Conservation (phyloP, 2,113 vertebrate genomes). For the Spea multiplicata region DNA sequence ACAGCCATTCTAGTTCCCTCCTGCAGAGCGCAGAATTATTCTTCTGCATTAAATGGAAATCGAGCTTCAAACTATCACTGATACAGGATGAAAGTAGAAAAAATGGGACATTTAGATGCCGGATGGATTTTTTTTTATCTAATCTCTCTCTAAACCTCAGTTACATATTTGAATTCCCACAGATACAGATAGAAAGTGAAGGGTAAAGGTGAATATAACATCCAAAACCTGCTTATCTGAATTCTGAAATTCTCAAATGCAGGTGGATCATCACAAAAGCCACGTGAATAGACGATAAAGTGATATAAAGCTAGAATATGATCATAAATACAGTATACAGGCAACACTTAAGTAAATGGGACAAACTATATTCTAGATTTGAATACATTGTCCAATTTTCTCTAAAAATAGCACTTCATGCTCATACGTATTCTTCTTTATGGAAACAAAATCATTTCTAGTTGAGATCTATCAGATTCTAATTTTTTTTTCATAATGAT, state of each 20-base stretch:
- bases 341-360: too few relatives aligned
- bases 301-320: too few relatives aligned
- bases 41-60: conserved; percentile 45
- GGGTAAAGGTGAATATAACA: neutral
- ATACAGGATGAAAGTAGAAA: conserved; percentile 33
- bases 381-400: too few relatives aligned
- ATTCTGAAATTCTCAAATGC: neutral
- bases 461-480: too few relatives aligned
- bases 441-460: too few relatives aligned
- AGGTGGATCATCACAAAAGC: too few relatives aligned
- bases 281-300: too few relatives aligned
- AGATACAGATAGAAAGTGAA: conserved; percentile 4
- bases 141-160: conserved; percentile 16
- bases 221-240: conserved; percentile 12
- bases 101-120: conserved; percentile 32
- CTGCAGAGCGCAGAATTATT: conserved; percentile 39
- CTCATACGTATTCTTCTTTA: too few relatives aligned
- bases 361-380: too few relatives aligned
- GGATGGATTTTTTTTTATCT: conserved; percentile 5
- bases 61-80: conserved; percentile 25
- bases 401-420: too few relatives aligned
- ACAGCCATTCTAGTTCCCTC: conserved; percentile 34
- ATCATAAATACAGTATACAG: too few relatives aligned
- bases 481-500: too few relatives aligned
- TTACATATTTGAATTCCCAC: conserved; percentile 18